phyloP scores from a whole-genome alignment of 2,888 invertebrate genomes.

The Drosophila parthenogenetica region DNA sequence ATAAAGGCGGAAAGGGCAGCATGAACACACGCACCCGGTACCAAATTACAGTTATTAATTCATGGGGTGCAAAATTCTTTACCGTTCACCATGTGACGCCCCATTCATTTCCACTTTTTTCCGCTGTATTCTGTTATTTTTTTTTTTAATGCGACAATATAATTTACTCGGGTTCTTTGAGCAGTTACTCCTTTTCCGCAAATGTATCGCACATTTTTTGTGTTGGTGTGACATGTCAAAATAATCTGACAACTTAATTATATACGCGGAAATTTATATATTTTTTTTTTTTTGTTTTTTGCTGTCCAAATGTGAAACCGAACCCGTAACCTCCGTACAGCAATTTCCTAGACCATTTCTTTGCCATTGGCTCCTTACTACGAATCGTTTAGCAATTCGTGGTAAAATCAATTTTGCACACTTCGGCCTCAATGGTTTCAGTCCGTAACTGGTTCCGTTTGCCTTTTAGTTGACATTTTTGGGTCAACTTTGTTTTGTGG shows the following conservation, averaged over 20 bases:
- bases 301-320: slow-evolving; percentile 23
- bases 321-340: slow-evolving; percentile 21
- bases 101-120: slow-evolving; percentile 42
- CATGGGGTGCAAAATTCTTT: slow-evolving; percentile 71
- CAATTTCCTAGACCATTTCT: slow-evolving; percentile 61
- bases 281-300: neutral
- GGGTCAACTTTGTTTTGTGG: slow-evolving; percentile 51
- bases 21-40: slow-evolving; percentile 53
- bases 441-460: slow-evolving; percentile 20
- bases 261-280: slow-evolving; percentile 75
- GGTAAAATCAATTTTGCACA: slow-evolving; percentile 76
- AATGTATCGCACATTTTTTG: slow-evolving; percentile 55
- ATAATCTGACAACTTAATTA: slow-evolving; percentile 85
- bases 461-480: slow-evolving; percentile 65
- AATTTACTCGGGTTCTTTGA: slow-evolving; percentile 58
- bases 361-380: slow-evolving; percentile 38
- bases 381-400: slow-evolving; percentile 74
- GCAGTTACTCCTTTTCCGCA: slow-evolving; percentile 60
- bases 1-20: slow-evolving; percentile 46
- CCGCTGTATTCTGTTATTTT: slow-evolving; percentile 36
- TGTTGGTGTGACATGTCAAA: slow-evolving; percentile 80
- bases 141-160: slow-evolving; percentile 63
- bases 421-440: slow-evolving; percentile 34
- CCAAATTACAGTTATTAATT: slow-evolving; percentile 78
- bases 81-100: slow-evolving; percentile 45